Base-by-base conservation (phyloP, 2,797 vertebrate genomes). In the Hydrocynus forskahlii region DNA sequence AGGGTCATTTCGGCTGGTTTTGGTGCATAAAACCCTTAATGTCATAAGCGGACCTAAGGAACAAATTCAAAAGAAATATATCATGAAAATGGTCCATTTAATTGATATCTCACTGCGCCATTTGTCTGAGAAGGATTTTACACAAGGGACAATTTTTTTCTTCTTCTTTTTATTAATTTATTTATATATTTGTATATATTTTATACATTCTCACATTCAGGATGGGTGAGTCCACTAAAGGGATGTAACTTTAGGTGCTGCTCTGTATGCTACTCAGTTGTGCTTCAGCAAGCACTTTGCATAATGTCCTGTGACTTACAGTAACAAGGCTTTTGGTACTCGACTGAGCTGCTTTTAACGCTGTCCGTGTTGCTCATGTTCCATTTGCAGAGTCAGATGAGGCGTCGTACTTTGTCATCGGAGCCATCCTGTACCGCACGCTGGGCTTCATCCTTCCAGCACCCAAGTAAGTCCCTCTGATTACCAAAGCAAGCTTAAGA, bases 391-490 rank as follows among this genome's bases (percentile, higher is more conserved):
- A 99, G 85, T 89, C 93, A 0, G 97, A 98, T 4, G 97, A 99
- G 54, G 94, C 97, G 0, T 89, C 97, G 60, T 96, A 99, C 90
- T 99, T 98, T 0, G 97, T 99, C 88, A 97, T 99, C 1, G 98
- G 98, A 85, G 96, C 97, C 63, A 95, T 99, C 89, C 92, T 99
- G 85, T 99, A 97, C 89, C 95, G 97, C 85, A 99, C 98, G 0
- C 89, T 99, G 73, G 96, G 96, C 40, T 88, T 95, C 85, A 98
- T 99, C 91, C 91, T 99, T 88, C 98, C 98, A 0, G 93, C 95
- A 5, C 97, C 97, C 40, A 95, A 91, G 97, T 98, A 90, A 96
- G 96, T 92, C 72, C 3, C 25, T 23, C 50, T 73, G 57, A 68
- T 21, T 60, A 21, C 10, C 7, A 66, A 50, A 38, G 10, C n/a